These are phyloP conservation scores for Hydropotes inermis DNA, from an alignment of 2,113 vertebrate species.

Conservation along the genomic window DNA sequence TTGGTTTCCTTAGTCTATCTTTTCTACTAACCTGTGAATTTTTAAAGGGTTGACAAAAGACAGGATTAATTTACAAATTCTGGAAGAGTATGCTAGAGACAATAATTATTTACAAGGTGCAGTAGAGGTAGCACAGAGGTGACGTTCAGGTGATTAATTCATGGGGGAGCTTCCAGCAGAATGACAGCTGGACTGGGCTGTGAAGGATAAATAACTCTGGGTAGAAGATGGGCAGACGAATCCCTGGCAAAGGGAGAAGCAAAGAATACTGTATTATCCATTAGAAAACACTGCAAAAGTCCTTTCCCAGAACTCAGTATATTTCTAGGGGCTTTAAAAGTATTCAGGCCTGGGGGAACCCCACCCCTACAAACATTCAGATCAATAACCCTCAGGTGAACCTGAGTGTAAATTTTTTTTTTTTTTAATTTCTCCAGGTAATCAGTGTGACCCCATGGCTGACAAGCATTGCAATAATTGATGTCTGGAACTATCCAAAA, in stretches of 20 bases:
- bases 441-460: background rate
- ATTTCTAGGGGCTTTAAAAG: background rate
- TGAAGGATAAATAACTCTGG: background rate
- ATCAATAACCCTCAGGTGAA: background rate
- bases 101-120: background rate
- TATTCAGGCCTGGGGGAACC: background rate
- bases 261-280: background rate
- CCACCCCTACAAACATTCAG: background rate
- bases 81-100: background rate
- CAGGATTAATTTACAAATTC: background rate
- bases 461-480: background rate
- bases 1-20: background rate
- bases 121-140: background rate
- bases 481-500: background rate
- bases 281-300: background rate
- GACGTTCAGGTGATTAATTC: background rate
- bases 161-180: background rate
- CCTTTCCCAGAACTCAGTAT: background rate
- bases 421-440: background rate
- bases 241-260: background rate
- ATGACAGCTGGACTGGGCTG: background rate
- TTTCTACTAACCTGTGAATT: background rate
- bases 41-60: slow-evolving; percentile 15
- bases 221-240: background rate
- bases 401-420: background rate